Base-by-base conservation (phyloP, 2,888 invertebrate genomes). In the Cephonodes hylas region DNA sequence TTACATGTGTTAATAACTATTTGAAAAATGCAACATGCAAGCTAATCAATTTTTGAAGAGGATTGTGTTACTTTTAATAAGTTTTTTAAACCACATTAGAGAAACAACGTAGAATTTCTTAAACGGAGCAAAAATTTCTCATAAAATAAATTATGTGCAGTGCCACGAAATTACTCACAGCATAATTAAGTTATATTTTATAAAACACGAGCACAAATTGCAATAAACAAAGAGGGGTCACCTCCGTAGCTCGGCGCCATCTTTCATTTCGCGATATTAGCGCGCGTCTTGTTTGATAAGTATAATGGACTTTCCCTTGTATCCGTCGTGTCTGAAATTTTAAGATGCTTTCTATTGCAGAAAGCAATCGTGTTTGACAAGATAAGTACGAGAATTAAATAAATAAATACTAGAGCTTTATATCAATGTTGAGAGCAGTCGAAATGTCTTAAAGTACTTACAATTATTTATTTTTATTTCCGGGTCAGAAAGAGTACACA, bases 261-360 rank as follows among this genome's bases (percentile, higher is more conserved):
- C 66, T 69, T 72, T 71, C 69, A 66, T 72, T 69, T 64, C 66
- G 66, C 65, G 63, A 69, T 63, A 68, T 65, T 66, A 68, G 53
- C 27, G 31, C 27, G 31, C 18, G 53, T 68, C 63, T 72, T 71
- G 70, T 73, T 74, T 70, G 68, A 71, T 71, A 72, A 73, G 66
- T 73, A 70, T 69, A 73, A 74, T 69, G 67, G 69, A 69, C 68
- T 70, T 61, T 63, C 66, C 62, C 66, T 64, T 67, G 64, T 65
- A 56, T 63, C 68, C 68, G 66, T 69, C 69, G 70, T 69, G 59
- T 70, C 67, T 71, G 48, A 31, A 53, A 53, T 27, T 53, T 27
- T 53, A 53, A 53, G 31, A 53, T 27, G 53, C 18, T 53, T 31
- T 53, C 53, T 38, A 18, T 4, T 18, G 27, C 18, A 8, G 27